A percentile compares a stretch with the other conserved stretches of the same genome.
Evolutionary conservation across 1,140 invertebrate species (phyloP).

Genomic region (Druon quercuslanigerum): DNA sequence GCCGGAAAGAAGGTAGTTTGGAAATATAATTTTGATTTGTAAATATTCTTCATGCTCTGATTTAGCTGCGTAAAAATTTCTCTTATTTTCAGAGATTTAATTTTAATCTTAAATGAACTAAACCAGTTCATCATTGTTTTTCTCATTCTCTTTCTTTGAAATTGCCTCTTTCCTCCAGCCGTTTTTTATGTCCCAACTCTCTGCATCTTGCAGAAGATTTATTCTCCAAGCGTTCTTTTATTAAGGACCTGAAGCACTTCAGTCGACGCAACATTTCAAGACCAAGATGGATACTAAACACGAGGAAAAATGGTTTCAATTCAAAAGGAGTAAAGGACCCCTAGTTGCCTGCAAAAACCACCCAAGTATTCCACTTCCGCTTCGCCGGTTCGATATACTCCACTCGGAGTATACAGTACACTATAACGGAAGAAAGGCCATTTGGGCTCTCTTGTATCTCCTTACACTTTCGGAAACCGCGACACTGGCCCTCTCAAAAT

Average conservation of each 20-base stretch:
- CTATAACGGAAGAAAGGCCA: conserved; percentile 11
- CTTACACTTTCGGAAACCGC: conserved; percentile 28
- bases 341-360: not conserved
- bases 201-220: conserved; percentile 6
- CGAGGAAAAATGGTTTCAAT: not conserved
- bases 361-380: not conserved
- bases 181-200: not conserved
- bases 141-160: not conserved
- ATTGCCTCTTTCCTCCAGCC: not conserved
- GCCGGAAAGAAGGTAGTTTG: too few relatives aligned
- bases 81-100: too few relatives aligned
- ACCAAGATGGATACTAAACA: conserved; percentile 15
- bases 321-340: not conserved
- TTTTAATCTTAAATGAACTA: too few relatives aligned
- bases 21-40: too few relatives aligned
- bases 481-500: conserved; percentile 28
- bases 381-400: not conserved
- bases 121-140: not conserved
- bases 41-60: too few relatives aligned
- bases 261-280: not conserved
- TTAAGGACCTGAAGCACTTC: not conserved
- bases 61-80: too few relatives aligned
- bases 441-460: conserved; percentile 13
- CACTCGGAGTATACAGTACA: not conserved
- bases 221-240: not conserved